Conservation (phyloP, 2,888 invertebrate species). For the Cephus runcator region DNA sequence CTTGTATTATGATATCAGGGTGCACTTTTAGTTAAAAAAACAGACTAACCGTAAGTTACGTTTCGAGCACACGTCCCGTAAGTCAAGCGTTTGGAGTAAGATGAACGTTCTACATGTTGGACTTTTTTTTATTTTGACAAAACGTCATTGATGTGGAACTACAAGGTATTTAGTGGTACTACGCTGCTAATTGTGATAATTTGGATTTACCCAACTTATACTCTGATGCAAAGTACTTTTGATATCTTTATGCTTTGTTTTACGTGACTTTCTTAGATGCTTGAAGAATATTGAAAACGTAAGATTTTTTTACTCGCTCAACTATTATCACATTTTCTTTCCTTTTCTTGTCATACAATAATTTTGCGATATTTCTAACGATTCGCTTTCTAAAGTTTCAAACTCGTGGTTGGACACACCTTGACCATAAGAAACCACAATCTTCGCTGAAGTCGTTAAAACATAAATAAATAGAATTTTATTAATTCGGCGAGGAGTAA, state of each 20-base stretch:
- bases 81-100: not conserved
- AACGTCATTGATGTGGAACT: not conserved
- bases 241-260: not conserved
- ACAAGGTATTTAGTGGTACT: not conserved
- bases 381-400: not conserved
- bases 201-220: not conserved
- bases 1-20: not conserved
- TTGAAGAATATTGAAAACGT: not conserved
- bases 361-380: not conserved
- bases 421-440: not conserved
- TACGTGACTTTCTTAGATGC: not conserved
- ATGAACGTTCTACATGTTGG: not conserved
- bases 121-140: not conserved
- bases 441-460: not conserved
- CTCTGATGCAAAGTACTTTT: not conserved
- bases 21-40: not conserved
- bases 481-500: not conserved
- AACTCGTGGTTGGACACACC: not conserved
- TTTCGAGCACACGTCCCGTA: not conserved
- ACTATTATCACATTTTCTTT: not conserved
- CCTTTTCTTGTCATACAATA: not conserved
- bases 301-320: not conserved
- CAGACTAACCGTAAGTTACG: not conserved
- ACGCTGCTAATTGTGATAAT: not conserved
- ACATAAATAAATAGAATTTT: not conserved